Conservation (phyloP, 1,140 invertebrate species). For the Notospermus geniculatus region DNA sequence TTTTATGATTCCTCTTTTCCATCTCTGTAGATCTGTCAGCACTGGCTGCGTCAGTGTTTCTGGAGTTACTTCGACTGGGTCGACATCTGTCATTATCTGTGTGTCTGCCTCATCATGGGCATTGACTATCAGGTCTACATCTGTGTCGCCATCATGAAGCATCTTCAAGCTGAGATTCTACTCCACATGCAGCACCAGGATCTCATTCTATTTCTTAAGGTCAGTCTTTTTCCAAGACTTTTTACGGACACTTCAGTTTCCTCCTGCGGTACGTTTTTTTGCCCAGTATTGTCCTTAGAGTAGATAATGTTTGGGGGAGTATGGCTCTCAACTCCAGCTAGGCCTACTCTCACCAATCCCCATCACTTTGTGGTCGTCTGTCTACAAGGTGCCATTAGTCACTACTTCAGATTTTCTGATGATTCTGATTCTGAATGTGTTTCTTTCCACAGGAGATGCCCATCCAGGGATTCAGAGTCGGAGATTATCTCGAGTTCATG, state of each 20-base stretch:
- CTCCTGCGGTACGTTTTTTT: no score
- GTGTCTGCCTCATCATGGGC: slow-evolving; percentile 51
- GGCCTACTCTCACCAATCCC: no score
- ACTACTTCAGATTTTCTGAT: no score
- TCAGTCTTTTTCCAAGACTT: no score
- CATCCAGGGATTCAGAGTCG: slow-evolving; percentile 41
- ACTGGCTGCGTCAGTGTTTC: slow-evolving; percentile 59
- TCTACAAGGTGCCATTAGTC: no score
- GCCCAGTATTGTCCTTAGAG: no score
- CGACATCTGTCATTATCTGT: slow-evolving; percentile 57
- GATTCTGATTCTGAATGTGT: no score
- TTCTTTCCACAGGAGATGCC: slow-evolving; percentile 53
- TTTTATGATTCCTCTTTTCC: no score
- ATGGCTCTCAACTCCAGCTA: no score
- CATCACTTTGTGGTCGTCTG: no score
- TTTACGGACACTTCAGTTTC: no score
- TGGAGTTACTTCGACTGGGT: slow-evolving; percentile 59
- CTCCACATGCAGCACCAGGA: slow-evolving; percentile 49
- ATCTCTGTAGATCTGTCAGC: slow-evolving; percentile 48
- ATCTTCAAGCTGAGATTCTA: slow-evolving; percentile 49
- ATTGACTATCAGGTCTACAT: slow-evolving; percentile 59
- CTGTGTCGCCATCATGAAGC: slow-evolving; percentile 54
- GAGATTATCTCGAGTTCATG: slow-evolving; percentile 49
- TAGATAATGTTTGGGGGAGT: no score
- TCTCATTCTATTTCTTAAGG: slow-evolving; percentile 52